Conservation (phyloP, 1,140 invertebrate genomes). For the Lepeophtheirus salmonis region DNA sequence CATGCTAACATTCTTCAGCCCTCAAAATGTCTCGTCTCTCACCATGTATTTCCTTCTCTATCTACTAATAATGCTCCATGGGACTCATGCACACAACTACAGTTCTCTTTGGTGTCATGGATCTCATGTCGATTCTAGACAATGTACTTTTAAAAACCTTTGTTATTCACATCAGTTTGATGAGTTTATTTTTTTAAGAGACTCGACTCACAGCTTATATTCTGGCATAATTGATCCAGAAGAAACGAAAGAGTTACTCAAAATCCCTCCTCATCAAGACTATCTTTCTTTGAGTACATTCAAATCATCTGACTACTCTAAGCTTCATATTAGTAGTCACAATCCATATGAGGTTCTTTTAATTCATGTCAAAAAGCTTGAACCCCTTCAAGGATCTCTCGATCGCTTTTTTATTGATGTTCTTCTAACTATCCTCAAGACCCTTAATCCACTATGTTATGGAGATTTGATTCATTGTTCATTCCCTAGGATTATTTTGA, state of each 20-base stretch:
- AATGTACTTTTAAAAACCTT: slow-evolving; percentile 1
- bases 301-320: not conserved
- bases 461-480: not conserved
- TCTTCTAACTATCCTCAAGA: not conserved
- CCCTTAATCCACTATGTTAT: slow-evolving; percentile 1
- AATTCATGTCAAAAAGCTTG: not conserved
- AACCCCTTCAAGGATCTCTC: not conserved
- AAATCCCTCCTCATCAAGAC: not conserved
- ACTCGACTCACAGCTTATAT: too few relatives aligned
- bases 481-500: not conserved
- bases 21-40: not conserved
- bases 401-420: not conserved
- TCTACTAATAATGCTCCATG: not conserved
- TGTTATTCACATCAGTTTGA: not conserved
- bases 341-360: not conserved
- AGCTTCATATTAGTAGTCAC: not conserved
- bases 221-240: slow-evolving; percentile 5
- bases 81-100: not conserved
- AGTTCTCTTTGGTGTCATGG: slow-evolving; percentile 8
- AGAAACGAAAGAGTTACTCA: slow-evolving; percentile 1
- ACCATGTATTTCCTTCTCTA: not conserved
- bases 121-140: slow-evolving; percentile 1
- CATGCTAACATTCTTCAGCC: not conserved
- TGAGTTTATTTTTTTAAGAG: slow-evolving; percentile 4
- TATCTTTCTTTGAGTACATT: not conserved